Conservation (phyloP, 2,797 vertebrate species). For the Podargus strigoides region DNA sequence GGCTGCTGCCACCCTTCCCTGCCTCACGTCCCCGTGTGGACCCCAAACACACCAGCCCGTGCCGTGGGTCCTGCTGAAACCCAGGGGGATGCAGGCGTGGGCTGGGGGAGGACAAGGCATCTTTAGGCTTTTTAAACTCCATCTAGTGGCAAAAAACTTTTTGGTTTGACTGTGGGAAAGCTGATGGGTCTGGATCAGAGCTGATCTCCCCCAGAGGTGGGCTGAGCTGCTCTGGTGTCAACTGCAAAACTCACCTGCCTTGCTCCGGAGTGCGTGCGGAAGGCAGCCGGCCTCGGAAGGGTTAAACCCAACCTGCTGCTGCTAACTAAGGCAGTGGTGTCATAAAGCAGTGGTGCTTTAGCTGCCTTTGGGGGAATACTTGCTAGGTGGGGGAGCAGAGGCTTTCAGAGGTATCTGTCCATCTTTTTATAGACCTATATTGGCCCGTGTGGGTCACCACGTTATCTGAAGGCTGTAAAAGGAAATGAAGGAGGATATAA, state of each 20-base stretch:
- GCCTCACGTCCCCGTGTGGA: accelerated
- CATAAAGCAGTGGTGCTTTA: neutral
- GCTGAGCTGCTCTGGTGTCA: neutral
- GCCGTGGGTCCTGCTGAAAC: neutral
- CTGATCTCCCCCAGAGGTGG: neutral
- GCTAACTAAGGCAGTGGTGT: accelerated
- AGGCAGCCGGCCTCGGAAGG: neutral
- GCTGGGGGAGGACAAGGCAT: neutral
- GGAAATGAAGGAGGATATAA: constrained; percentile 70
- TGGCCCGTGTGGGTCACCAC: neutral
- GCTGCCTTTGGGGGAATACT: neutral
- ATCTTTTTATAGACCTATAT: neutral
- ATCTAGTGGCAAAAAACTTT: neutral
- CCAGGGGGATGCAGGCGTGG: accelerated
- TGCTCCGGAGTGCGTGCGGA: accelerated
- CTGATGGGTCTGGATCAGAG: neutral
- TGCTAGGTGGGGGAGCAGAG: neutral
- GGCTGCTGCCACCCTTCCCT: neutral
- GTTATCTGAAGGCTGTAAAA: neutral
- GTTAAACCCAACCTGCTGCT: neutral
- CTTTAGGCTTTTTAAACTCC: neutral
- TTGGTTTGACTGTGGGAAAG: neutral
- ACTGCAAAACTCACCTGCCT: neutral
- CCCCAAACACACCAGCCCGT: accelerated
- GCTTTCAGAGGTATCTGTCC: neutral